These are phyloP conservation scores for Pollenia angustigena DNA, from an alignment of 2,888 invertebrate species.

Conservation along the genomic window DNA sequence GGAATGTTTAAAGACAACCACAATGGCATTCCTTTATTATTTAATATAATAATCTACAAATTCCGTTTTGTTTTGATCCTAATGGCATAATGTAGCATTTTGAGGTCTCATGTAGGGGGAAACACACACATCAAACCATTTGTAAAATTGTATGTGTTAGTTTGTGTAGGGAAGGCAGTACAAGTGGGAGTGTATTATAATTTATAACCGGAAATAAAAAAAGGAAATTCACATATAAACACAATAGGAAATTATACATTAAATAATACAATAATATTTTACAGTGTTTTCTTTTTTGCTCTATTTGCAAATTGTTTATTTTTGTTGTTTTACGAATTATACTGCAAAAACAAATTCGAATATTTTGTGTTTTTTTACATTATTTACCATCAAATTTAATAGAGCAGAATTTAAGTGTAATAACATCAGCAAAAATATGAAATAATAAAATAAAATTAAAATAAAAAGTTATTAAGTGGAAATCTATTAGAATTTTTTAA, in stretches of 20 bases:
- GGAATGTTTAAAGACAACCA: neutral
- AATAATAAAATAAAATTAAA: neutral
- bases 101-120: neutral
- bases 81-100: conserved; percentile 17
- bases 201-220: conserved; percentile 65
- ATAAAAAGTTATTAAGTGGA: conserved; percentile 67
- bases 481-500: conserved; percentile 48
- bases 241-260: conserved; percentile 68
- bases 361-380: conserved; percentile 25
- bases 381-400: conserved; percentile 57
- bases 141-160: neutral
- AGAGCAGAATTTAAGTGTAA: conserved; percentile 51
- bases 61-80: conserved; percentile 24
- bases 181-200: conserved; percentile 22
- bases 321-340: conserved; percentile 9
- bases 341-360: conserved; percentile 4
- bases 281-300: conserved; percentile 7
- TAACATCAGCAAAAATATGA: neutral
- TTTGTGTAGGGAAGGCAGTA: neutral
- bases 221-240: conserved; percentile 64
- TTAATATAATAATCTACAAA: conserved; percentile 32
- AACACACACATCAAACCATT: neutral
- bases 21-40: conserved; percentile 24
- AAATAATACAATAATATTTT: conserved; percentile 58
- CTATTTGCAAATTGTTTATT: neutral